These are phyloP conservation scores for Thrips palmi DNA, from an alignment of 1,140 invertebrate genomes.

Conservation along the genomic window DNA sequence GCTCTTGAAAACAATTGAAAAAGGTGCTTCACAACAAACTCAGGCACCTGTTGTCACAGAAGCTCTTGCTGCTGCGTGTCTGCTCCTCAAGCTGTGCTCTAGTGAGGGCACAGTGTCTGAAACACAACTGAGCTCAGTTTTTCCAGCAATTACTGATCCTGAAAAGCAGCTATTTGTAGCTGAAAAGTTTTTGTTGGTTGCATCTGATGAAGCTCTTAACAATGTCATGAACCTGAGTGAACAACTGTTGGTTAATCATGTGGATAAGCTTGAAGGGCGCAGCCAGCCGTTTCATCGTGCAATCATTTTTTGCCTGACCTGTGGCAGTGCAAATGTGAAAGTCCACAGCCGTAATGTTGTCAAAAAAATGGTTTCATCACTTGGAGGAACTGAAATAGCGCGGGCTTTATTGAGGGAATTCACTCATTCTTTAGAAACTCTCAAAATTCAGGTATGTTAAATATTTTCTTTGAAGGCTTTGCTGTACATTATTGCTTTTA, in stretches of 20 bases:
- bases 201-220: constrained; percentile 44
- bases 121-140: constrained; percentile 36
- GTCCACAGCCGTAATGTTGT: constrained; percentile 18
- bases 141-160: constrained; percentile 46
- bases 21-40: constrained; percentile 41
- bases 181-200: constrained; percentile 57
- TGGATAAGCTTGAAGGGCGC: constrained; percentile 33
- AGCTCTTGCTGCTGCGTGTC: constrained; percentile 52
- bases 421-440: constrained; percentile 30
- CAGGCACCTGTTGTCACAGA: constrained; percentile 51
- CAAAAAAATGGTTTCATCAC: constrained; percentile 23
- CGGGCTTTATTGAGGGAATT: constrained; percentile 38
- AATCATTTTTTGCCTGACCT: constrained; percentile 39
- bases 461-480: too few relatives aligned
- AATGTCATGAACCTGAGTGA: constrained; percentile 43
- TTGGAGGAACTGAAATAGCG: constrained; percentile 27
- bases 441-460: constrained; percentile 22
- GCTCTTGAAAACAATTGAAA: constrained; percentile 47
- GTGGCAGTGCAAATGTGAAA: constrained; percentile 20
- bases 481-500: too few relatives aligned
- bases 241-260: constrained; percentile 38
- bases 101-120: too few relatives aligned
- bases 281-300: constrained; percentile 35
- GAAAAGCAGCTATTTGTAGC: constrained; percentile 64
- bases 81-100: constrained; percentile 44